Conservation (phyloP, 2,113 vertebrate species). For the Camelus bactrianus region DNA sequence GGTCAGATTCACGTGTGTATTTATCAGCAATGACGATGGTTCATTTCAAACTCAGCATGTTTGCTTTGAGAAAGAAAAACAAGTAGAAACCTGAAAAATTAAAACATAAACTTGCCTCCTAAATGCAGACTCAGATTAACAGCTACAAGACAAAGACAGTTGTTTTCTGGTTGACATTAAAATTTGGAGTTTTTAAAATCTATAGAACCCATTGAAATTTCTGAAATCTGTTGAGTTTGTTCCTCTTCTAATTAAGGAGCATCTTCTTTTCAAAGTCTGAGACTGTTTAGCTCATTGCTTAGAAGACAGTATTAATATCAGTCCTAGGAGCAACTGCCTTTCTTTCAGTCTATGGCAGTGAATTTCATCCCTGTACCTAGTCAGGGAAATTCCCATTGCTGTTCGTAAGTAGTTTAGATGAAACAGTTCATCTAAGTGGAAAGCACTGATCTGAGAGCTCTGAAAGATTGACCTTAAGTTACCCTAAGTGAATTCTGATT, state of each 20-base stretch:
- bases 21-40: conserved; percentile 46
- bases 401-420: not conserved
- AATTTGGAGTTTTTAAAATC: conserved; percentile 8
- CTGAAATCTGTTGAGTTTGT: not conserved
- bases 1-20: not conserved
- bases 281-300: not conserved
- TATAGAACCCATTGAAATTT: not conserved
- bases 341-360: not conserved
- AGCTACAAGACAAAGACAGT: not conserved
- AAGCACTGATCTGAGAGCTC: not conserved
- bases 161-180: not conserved
- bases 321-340: not conserved
- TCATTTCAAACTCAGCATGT: conserved; percentile 45
- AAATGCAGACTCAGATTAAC: not conserved
- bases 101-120: conserved; percentile 3
- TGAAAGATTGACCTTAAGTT: conserved; percentile 1
- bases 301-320: not conserved
- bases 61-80: conserved; percentile 55
- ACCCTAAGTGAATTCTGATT: conserved; percentile 28
- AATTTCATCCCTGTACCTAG: not conserved
- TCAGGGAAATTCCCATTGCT: not conserved
- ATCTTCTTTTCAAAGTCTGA: not conserved
- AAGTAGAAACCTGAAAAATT: conserved; percentile 4
- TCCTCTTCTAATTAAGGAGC: not conserved
- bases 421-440: not conserved